Evolutionary conservation across 2,797 vertebrate genomes (phyloP).

Genomic region (Danio kyathit): DNA sequence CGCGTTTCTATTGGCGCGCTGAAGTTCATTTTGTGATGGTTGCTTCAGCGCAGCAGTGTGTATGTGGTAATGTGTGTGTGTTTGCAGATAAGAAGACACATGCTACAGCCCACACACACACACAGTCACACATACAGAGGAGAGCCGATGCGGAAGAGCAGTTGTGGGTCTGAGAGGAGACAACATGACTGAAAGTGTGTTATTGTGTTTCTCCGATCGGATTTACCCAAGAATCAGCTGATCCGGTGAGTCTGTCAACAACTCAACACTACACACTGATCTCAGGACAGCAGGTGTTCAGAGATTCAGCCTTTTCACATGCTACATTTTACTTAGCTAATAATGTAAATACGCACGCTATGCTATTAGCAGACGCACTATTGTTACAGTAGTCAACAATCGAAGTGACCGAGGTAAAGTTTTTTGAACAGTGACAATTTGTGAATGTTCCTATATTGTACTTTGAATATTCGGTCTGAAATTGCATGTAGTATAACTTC

Average conservation of each 20-base stretch:
- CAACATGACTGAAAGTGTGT: conserved; percentile 2
- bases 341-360: no score
- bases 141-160: conserved; percentile 7
- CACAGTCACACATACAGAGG: neutral
- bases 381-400: no score
- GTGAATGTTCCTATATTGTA: no score
- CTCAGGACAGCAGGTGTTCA: neutral
- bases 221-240: conserved; percentile 18
- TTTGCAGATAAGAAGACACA: neutral
- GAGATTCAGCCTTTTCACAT: no score
- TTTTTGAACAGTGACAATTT: no score
- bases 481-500: no score
- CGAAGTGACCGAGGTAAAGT: no score
- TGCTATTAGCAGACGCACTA: no score
- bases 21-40: neutral
- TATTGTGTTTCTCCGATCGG: neutral
- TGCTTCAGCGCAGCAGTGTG: neutral
- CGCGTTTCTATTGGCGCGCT: conserved; percentile 65
- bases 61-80: neutral
- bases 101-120: neutral
- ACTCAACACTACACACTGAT: neutral
- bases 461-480: no score
- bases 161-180: neutral
- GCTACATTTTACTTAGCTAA: no score
- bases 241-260: conserved; percentile 40